Evolutionary conservation across 2,888 invertebrate genomes (phyloP).

Genomic region (Acleris laterana): DNA sequence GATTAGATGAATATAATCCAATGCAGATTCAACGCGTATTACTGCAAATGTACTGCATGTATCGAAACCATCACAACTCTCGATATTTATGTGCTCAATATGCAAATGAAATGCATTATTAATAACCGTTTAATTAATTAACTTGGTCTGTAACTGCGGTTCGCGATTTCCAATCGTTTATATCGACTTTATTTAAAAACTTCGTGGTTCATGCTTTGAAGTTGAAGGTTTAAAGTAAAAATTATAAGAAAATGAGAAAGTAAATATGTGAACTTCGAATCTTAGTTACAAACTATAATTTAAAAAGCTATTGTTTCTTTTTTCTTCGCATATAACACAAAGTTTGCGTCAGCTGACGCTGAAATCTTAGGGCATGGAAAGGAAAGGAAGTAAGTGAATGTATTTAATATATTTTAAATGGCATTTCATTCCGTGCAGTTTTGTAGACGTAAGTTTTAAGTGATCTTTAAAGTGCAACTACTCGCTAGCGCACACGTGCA

Average conservation of each 20-base stretch:
- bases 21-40: conserved; percentile 52
- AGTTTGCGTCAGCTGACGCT: conserved; percentile 59
- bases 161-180: neutral
- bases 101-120: conserved; percentile 1
- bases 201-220: neutral
- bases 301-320: conserved; percentile 64
- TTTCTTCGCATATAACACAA: conserved; percentile 55
- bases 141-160: neutral
- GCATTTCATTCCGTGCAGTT: neutral
- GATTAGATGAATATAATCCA: conserved; percentile 72
- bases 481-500: conserved; percentile 58
- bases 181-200: neutral
- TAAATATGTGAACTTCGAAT: neutral
- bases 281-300: conserved; percentile 53
- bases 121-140: conserved; percentile 5
- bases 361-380: conserved; percentile 52
- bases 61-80: conserved; percentile 48
- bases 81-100: conserved; percentile 34
- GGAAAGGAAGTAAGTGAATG: conserved; percentile 11
- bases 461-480: conserved; percentile 72
- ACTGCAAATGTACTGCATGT: conserved; percentile 41
- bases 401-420: conserved; percentile 15
- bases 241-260: neutral
- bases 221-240: neutral
- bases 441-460: conserved; percentile 16